phyloP scores from a whole-genome alignment of 2,888 invertebrate species.

The Piscicola geometra region DNA sequence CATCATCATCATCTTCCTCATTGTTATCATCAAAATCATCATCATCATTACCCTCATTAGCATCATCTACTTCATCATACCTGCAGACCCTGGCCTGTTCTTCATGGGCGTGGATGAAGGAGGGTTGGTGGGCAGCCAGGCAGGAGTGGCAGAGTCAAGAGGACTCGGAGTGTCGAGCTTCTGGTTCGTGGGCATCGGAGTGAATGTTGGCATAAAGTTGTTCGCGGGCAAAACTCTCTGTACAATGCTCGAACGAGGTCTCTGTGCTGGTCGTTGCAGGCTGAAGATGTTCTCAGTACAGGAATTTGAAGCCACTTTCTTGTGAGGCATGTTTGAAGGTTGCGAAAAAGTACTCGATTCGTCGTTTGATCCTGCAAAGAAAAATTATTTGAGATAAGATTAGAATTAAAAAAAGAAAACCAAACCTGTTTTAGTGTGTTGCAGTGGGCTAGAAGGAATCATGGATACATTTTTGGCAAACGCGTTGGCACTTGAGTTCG shows the following conservation, averaged over 20 bases:
- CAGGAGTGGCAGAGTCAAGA: neutral
- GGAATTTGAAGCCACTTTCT: neutral
- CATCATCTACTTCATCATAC: no score
- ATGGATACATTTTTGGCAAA: conserved; percentile 20
- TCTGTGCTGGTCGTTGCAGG: neutral
- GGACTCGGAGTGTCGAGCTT: conserved; percentile 28
- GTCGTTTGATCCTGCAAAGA: neutral
- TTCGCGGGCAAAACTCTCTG: neutral
- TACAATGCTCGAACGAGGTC: neutral
- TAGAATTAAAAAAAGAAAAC: conserved; percentile 7
- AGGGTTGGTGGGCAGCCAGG: neutral
- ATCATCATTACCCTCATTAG: no score
- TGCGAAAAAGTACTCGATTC: conserved; percentile 4
- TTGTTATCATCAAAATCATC: no score
- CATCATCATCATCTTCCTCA: no score
- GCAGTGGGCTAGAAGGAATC: conserved; percentile 23
- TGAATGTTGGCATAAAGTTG: neutral
- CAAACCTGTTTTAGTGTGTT: neutral
- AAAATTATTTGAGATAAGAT: neutral
- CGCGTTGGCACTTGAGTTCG: neutral
- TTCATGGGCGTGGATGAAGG: neutral
- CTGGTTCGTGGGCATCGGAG: neutral
- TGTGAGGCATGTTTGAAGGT: neutral
- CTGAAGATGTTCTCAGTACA: conserved; percentile 6
- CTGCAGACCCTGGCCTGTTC: conserved; percentile 23